Evolutionary conservation across 2,888 invertebrate genomes (phyloP), one percentile per base, ranked within the genome.

Genomic region (Strigamia maritima): DNA sequence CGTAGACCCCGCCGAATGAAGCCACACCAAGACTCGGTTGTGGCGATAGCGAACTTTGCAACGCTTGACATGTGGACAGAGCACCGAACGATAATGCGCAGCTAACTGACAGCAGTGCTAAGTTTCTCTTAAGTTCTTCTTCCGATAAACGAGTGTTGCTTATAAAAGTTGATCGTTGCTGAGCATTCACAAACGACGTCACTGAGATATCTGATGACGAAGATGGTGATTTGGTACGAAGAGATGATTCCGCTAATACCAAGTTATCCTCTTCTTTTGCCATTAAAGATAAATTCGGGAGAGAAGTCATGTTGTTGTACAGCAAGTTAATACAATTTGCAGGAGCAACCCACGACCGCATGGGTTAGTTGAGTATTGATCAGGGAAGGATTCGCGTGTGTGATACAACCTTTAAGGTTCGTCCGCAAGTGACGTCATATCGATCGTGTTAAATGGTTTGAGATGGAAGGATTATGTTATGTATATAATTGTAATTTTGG

Each of bases 341-440:
- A n/a, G 14, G 44, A 14, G 44, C 35, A 35, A 35, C 35, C 35
- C 35, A 49, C 49, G 49, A 19, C 49, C 49, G 49, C 49, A 19
- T 49, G 60, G 22, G 60, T 65, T 65, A n/a, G 60, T n/a, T 65
- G 60, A 65, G 22, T 65, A 65, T 65, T 65, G 60, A 65, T 65
- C 60, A 22, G 22, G 60, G 24, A 65, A 65, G 60, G 22, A n/a
- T 65, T 65, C 60, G 60, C 60, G 60, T 19, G 60, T 24, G 12
- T 35, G 35, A 35, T 35, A 35, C 35, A 35, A 35, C 35, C 35
- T 35, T 35, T 35, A 35, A 10, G 35, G 35, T 35, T 35, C 35
- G 35, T 35, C 35, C 35, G 60, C 22, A 22, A 65, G 24, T 65
- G 60, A 65, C 60, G 60, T 65, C 19, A 65, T 65, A 44, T 65